phyloP scores from a whole-genome alignment of 2,888 invertebrate genomes.

The Eupithecia subfuscata region DNA sequence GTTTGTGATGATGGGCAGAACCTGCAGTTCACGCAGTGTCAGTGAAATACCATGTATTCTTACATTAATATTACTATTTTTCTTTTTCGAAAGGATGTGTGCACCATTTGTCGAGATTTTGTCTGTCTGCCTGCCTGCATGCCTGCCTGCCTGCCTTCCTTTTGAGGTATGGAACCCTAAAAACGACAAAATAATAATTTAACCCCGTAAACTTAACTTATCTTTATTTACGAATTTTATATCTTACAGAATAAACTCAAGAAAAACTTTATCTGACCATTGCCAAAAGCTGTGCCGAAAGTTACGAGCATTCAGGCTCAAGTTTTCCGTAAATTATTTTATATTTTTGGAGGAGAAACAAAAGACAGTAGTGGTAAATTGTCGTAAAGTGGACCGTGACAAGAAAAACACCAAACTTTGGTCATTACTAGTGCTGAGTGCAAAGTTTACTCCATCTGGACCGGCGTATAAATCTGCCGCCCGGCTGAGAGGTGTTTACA shows the following conservation, averaged over 20 bases:
- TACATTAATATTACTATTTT: no score
- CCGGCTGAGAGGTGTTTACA: constrained; percentile 49
- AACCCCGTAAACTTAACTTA: neutral
- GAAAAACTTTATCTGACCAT: constrained; percentile 36
- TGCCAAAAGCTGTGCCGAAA: constrained; percentile 38
- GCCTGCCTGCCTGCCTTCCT: no score
- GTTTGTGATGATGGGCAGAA: no score
- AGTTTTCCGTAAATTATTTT: constrained; percentile 41
- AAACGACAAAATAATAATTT: neutral
- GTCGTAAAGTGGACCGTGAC: constrained; percentile 61
- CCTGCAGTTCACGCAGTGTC: no score
- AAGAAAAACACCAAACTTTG: constrained; percentile 73
- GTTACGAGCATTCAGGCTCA: constrained; percentile 36
- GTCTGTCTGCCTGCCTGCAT: no score
- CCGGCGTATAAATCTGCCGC: constrained; percentile 53
- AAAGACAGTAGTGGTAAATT: constrained; percentile 58
- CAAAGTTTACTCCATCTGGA: constrained; percentile 67
- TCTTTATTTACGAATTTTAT: constrained; percentile 18
- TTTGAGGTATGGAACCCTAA: neutral
- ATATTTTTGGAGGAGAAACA: constrained; percentile 22
- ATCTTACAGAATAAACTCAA: constrained; percentile 29
- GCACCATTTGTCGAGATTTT: no score
- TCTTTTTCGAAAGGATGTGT: no score
- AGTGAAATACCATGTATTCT: no score
- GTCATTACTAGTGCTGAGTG: constrained; percentile 70